Evolutionary conservation across 2,113 vertebrate genomes (phyloP).

Genomic region (Gymnobelideus leadbeateri): DNA sequence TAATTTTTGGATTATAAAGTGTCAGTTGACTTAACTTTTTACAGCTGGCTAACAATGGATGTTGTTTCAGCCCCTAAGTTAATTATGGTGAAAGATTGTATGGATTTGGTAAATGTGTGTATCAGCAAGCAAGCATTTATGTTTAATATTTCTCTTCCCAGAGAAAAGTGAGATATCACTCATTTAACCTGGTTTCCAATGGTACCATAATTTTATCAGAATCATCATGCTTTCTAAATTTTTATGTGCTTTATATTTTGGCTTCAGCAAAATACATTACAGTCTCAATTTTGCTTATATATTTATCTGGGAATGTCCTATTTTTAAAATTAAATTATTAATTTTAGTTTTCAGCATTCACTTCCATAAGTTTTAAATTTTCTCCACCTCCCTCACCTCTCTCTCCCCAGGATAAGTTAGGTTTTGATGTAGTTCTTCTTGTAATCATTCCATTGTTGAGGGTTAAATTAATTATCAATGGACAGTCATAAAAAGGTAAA

Average conservation of each 20-base stretch:
- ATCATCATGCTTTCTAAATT: neutral
- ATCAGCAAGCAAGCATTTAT: neutral
- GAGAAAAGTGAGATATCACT: neutral
- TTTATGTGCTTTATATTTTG: neutral
- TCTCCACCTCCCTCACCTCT: no score
- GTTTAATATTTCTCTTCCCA: neutral
- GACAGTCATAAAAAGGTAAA: neutral
- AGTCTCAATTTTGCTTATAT: neutral
- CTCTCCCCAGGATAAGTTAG: no score
- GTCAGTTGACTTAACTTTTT: neutral
- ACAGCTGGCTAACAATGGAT: neutral
- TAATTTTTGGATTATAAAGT: neutral
- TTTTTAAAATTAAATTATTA: neutral
- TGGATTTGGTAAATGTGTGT: neutral
- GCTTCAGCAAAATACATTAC: no score
- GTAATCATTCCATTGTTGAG: neutral
- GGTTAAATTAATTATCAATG: neutral
- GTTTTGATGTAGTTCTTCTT: neutral
- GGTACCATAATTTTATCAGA: neutral
- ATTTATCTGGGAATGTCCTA: neutral
- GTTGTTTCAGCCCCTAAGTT: neutral
- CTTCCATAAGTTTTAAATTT: no score
- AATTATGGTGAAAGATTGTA: neutral
- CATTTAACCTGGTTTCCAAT: neutral
- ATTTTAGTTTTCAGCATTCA: no score